Evolutionary conservation across 1,140 invertebrate genomes (phyloP), one percentile per base, ranked within the genome.

Genomic region (Leptoteleia sp.): DNA sequence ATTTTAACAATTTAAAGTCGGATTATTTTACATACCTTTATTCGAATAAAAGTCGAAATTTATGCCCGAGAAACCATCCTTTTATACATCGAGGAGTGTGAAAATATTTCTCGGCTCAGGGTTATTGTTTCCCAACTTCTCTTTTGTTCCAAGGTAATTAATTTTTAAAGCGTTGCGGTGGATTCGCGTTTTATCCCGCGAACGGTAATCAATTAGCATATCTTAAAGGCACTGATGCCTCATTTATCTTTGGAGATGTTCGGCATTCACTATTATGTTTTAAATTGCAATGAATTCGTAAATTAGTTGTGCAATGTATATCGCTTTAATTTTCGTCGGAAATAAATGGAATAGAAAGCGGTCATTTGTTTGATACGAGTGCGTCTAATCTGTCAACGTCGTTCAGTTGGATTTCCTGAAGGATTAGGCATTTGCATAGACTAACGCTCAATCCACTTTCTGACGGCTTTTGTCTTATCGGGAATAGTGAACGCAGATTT

Each of bases 391-490:
- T 82, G 85, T 88, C 87, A 88, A 87, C 76, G 86, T 88, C 87
- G 73, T 71, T 79, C 75, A 54, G 72, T 82, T 81, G 86, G 85
- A 87, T 87, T 83, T 84, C 67, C 76, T 80, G 84, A 84, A 85
- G 85, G 85, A 88, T 89, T 89, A 87, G 82, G 80, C 64, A 89
- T 89, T 89, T 87, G 87, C 87, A 89, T 89, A 88, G 81, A 86
- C 84, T 82, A 89, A 88, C 83, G 81, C 83, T 89, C 86, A 89
- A 84, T 78, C 83, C 81, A 62, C 48, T 37, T 76, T 71, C 55
- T 80, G 79, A 73, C 50, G 40, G 67, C 64, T 79, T 81, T 76
- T 68, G 55, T 61, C 52, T 71, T 79, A 73, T 76, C 78, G 55
- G 9, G 11, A 71, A 68, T 17, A 67, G 52, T 13, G 50, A 6